Evolutionary conservation across 37 sponge, comb jelly and placozoan genomes (phyloP), one percentile per base, ranked within the genome.

Genomic region (Chondrosia reniformis): DNA sequence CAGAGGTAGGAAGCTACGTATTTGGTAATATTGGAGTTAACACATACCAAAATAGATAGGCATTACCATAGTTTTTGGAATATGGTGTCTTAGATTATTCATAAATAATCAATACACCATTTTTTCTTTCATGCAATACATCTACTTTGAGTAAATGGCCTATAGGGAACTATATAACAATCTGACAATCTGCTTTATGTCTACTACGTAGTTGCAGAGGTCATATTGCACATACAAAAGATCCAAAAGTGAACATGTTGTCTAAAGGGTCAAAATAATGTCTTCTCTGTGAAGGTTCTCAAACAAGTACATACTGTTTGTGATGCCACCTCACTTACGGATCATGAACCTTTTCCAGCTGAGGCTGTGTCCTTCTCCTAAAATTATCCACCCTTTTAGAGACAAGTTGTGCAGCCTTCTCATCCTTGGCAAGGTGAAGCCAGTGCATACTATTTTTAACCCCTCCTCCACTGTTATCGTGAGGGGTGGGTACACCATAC

Each of bases 401-500:
- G 27, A 97, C 94, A 33, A 97, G 25, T 13, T 79, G 80, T 32
- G 80, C 73, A 24, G 55, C 77, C 63, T 85, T 79, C 8, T 86
- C 67, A 36, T 40, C 54, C n/a, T 38, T 76, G 38, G 59, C 59
- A 21, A 57, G 15, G 27, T 76, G 59, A 9, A 84, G 61, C 99
- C 99, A 99, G 66, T 89, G 75, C 79, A 99, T 63, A 31, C 92
- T 76, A 31, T 38, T 62, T n/a, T 75, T 86, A 46, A 91, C 96
- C 30, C 84, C 84, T 3, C 54, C 72, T 13, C 99, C 99, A 27
- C 82, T 88, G 81, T 88, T 90, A 75, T 89, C 91, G 64, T 95
- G 94, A n/a, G 99, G 99, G 0, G 96, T 99, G 34, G 86, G 85
- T 22, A 93, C 96, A 22, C 99, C 99, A 59, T 89, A 99, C 61